These are phyloP conservation scores for Telmatherina bonti DNA, from an alignment of 2,797 vertebrate species.

Conservation along the genomic window DNA sequence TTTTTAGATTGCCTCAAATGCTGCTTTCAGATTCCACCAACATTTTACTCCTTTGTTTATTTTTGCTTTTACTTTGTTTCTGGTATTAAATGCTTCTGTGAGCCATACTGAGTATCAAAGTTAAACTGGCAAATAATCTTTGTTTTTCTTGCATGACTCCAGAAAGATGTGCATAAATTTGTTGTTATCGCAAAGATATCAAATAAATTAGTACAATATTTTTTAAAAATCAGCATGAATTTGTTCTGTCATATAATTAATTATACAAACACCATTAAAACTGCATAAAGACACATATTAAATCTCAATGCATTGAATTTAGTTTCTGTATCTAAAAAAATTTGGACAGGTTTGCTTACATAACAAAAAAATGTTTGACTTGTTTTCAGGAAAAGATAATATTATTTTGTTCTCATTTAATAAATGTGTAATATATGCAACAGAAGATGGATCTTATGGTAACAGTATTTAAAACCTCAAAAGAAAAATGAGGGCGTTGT, in stretches of 20 bases:
- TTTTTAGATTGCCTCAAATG: neutral
- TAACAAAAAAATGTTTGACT: neutral
- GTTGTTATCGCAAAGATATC: neutral
- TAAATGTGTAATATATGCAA: neutral
- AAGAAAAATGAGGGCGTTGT: neutral
- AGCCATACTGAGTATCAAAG: neutral
- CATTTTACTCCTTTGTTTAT: neutral
- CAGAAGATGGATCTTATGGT: neutral
- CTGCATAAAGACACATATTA: neutral
- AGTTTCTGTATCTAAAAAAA: neutral
- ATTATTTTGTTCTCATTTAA: neutral
- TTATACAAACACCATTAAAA: neutral
- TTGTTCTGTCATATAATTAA: neutral
- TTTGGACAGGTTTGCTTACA: neutral
- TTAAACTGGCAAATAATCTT: neutral
- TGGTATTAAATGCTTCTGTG: neutral
- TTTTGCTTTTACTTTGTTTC: neutral
- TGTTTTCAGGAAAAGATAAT: neutral
- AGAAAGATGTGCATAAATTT: neutral
- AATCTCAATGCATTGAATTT: neutral
- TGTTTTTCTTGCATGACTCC: neutral
- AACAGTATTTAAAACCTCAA: neutral
- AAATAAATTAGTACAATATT: neutral
- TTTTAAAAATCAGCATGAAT: neutral
- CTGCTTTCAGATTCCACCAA: neutral